phyloP scores from a whole-genome alignment of 1,140 invertebrate species.

The Drosophila nikananu region DNA sequence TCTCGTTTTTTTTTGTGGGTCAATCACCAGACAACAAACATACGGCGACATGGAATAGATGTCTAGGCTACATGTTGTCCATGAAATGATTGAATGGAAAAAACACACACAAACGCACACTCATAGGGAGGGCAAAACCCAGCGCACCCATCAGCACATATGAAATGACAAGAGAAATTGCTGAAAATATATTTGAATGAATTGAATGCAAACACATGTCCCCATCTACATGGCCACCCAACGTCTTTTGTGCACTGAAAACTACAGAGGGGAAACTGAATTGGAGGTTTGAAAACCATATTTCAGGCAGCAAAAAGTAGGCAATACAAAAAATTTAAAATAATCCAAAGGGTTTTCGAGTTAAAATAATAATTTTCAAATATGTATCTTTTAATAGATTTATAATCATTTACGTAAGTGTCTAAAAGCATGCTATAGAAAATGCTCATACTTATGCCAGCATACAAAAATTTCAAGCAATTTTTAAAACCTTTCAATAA shows the following conservation, averaged over 20 bases:
- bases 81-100: constrained; percentile 73
- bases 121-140: neutral
- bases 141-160: constrained; percentile 53
- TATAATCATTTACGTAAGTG: too few relatives aligned
- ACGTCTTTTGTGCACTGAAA: constrained; percentile 18
- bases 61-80: constrained; percentile 61
- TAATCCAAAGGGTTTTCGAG: too few relatives aligned
- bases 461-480: too few relatives aligned
- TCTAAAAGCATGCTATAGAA: too few relatives aligned
- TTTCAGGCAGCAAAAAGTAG: neutral
- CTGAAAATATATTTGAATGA: constrained; percentile 79
- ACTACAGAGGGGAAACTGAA: neutral
- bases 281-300: neutral
- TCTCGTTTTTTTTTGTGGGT: constrained; percentile 39
- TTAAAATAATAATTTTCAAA: too few relatives aligned
- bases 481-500: too few relatives aligned
- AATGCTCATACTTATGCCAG: too few relatives aligned
- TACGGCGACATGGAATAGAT: constrained; percentile 42
- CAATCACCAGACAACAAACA: constrained; percentile 56
- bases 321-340: neutral
- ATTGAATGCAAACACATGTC: constrained; percentile 75
- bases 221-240: constrained; percentile 14
- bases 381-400: too few relatives aligned
- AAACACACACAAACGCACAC: constrained; percentile 16
- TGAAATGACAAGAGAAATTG: constrained; percentile 73